A percentile compares a stretch with the other conserved stretches of the same genome.
Conservation (phyloP, 2,797 vertebrate genomes). For the Lutjanus campechanus region DNA sequence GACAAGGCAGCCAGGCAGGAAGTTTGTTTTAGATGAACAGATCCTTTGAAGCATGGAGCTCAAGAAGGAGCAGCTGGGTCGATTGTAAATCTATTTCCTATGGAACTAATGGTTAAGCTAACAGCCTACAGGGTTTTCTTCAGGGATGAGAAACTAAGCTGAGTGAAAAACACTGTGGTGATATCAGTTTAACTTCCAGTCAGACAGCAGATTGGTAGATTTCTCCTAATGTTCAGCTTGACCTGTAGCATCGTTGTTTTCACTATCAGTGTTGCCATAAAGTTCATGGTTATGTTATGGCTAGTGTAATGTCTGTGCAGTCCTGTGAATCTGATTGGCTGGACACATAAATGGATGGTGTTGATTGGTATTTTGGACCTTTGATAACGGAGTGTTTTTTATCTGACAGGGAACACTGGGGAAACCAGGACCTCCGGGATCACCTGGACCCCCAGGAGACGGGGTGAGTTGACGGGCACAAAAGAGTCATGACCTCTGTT, state of each 20-base stretch:
- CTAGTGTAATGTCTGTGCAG: neutral
- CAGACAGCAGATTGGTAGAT: neutral
- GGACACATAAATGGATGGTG: conserved; percentile 6
- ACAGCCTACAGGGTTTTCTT: neutral
- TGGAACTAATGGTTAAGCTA: neutral
- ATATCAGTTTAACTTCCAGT: neutral
- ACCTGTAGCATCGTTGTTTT: neutral
- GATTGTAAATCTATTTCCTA: neutral
- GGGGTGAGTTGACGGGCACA: conserved; percentile 79
- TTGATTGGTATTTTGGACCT: neutral
- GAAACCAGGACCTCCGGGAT: conserved; percentile 80
- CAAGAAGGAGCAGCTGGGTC: neutral
- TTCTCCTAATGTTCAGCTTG: neutral
- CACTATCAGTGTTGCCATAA: neutral
- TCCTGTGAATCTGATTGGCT: neutral
- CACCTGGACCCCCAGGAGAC: conserved; percentile 82
- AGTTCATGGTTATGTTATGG: neutral
- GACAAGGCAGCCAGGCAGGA: neutral
- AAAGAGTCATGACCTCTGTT: neutral
- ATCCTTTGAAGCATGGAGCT: neutral
- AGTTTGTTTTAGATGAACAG: conserved; percentile 11
- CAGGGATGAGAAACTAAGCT: neutral
- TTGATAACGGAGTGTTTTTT: conserved; percentile 37
- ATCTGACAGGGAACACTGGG: conserved; percentile 86
- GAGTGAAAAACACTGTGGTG: neutral